Conservation (phyloP, 1,140 invertebrate genomes). For the Ptiloglossa arizonensis region DNA sequence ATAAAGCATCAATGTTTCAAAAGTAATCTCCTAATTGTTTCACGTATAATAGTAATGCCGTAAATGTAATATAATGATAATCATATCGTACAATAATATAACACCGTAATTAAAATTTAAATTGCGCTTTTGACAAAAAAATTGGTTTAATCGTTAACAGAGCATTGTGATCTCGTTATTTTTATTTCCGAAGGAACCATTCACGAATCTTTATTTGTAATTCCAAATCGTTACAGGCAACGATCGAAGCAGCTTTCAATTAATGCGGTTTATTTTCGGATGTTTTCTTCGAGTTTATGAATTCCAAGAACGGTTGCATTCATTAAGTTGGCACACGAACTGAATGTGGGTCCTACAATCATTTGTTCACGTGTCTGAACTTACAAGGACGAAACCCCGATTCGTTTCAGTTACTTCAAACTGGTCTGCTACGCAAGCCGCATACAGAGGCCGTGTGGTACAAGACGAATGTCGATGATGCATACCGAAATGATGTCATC, state of each 20-base stretch:
- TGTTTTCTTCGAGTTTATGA: neutral
- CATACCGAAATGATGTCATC: slow-evolving; percentile 44
- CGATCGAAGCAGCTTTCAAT: neutral
- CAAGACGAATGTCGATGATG: slow-evolving; percentile 36
- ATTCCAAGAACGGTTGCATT: slow-evolving; percentile 33
- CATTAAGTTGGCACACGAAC: neutral
- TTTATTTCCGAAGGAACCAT: no score
- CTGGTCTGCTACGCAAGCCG: slow-evolving; percentile 28
- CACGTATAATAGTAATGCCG: no score
- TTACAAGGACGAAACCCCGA: slow-evolving; percentile 40
- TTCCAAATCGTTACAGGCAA: no score
- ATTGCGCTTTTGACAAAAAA: no score
- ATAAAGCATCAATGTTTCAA: no score
- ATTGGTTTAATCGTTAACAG: no score
- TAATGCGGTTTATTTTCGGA: slow-evolving; percentile 12
- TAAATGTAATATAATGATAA: no score
- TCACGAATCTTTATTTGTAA: no score
- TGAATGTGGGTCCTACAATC: slow-evolving; percentile 20
- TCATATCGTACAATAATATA: no score
- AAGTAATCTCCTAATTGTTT: no score
- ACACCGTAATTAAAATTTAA: no score
- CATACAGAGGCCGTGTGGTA: neutral
- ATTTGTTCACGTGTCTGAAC: slow-evolving; percentile 32
- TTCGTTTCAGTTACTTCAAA: slow-evolving; percentile 31
- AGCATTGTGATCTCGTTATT: no score